A percentile compares a stretch with the other conserved stretches of the same genome.
Evolutionary conservation across 1,140 invertebrate species (phyloP).

Genomic region (Caenorhabditis remanei): DNA sequence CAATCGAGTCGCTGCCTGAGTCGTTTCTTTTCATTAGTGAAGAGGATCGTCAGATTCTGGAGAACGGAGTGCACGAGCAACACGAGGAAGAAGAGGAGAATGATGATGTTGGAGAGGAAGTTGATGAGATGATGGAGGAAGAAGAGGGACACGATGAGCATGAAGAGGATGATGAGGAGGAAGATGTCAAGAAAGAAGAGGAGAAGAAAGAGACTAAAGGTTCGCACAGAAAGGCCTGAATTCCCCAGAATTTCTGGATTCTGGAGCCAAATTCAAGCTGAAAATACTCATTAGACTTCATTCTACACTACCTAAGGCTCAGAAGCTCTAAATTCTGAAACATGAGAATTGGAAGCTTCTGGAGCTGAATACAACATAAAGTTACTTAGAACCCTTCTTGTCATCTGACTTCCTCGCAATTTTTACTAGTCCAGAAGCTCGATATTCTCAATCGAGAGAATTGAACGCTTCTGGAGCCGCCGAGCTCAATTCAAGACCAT

Average conservation of each 20-base stretch:
- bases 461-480: too few species aligned
- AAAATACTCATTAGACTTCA: too few species aligned
- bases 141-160: conserved; percentile 13
- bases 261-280: background rate
- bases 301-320: too few species aligned
- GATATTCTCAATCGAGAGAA: too few species aligned
- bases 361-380: too few species aligned
- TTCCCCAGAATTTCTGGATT: background rate
- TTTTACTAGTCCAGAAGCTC: too few species aligned
- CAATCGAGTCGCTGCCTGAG: background rate
- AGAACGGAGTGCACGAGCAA: background rate
- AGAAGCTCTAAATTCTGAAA: too few species aligned
- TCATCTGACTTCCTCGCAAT: too few species aligned
- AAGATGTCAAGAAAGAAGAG: conserved; percentile 4
- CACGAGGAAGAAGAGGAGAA: background rate
- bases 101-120: conserved; percentile 21
- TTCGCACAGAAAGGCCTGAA: background rate
- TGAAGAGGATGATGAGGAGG: background rate
- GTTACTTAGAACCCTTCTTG: too few species aligned
- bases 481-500: too few species aligned
- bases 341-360: too few species aligned
- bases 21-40: background rate
- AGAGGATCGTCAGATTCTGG: background rate
- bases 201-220: conserved; percentile 40
- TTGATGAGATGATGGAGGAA: conserved; percentile 37